Evolutionary conservation across 2,888 invertebrate species (phyloP), one percentile per base, ranked within the genome.

Genomic region (Oegoconia quadripuncta): DNA sequence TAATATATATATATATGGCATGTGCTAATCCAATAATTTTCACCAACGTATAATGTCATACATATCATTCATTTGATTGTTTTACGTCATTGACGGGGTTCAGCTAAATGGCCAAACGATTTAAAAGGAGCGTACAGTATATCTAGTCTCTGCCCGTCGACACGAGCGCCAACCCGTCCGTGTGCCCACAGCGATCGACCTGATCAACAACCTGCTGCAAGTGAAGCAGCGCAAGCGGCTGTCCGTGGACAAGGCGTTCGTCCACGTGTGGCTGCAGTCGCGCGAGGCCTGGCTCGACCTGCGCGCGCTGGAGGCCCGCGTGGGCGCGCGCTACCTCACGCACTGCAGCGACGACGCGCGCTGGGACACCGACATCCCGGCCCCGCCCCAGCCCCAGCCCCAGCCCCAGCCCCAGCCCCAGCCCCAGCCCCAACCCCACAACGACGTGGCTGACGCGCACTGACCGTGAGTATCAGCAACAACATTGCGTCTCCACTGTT

Each of bases 191-290:
- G 99, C 98, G 43, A 97, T 99, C 76, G 98, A 99, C 87, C 90
- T 99, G 59, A 99, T 99, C 67, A 98, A 96, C 86, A 98, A 98
- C 87, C 89, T 99, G 62, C 91, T 99, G 44, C 98, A 99, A 93
- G 99, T 97, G 50, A 97, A 97, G 81, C 96, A 96, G 74, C 91
- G 97, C 61, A 98, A 98, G 81, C 91, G 98, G 15, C 97, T 93
- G 67, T 97, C 97, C 0, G 98, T 98, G 39, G 98, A 98, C 87
- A 99, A 99, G 88, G 96, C 98, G 41, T 89, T 98, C 48, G 91
- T 93, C 59, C 99, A 99, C 81, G 91, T 93, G 54, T 99, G 99
- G 98, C 91, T 99, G 53, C 98, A 99, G 91, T 97, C 97, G 76
- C 94, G 94, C 70, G 93, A 96, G 75, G 97, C 98, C 3, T 99